These are phyloP conservation scores for Rapana venosa DNA, from an alignment of 2,888 invertebrate species.

Conservation along the genomic window DNA sequence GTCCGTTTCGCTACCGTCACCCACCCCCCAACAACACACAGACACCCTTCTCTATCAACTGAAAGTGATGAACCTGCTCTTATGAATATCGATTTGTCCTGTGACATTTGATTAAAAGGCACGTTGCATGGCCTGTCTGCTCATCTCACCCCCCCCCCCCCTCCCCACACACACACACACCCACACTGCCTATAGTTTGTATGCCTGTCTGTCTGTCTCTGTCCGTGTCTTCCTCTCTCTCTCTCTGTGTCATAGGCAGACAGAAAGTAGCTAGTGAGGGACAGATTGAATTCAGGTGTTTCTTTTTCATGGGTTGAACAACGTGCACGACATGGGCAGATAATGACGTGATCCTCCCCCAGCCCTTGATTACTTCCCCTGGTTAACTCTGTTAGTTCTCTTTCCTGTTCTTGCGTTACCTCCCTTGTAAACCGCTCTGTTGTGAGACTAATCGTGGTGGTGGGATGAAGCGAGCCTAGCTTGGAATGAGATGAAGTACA, in stretches of 20 bases:
- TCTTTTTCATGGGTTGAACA: background rate
- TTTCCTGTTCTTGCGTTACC: background rate
- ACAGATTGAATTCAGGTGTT: background rate
- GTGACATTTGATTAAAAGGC: slow-evolving; percentile 12
- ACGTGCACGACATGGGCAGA: background rate
- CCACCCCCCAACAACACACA: background rate
- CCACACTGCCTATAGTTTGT: no score
- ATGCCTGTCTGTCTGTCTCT: background rate
- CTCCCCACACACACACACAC: no score
- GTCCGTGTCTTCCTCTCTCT: background rate
- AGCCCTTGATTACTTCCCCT: slow-evolving; percentile 4
- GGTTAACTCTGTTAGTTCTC: slow-evolving; percentile 9
- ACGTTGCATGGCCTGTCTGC: background rate
- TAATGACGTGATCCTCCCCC: background rate
- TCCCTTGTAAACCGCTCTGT: background rate
- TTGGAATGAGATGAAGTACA: background rate
- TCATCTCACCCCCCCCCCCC: no score
- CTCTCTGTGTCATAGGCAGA: background rate
- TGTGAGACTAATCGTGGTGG: background rate
- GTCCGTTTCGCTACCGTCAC: background rate
- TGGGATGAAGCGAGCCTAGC: background rate
- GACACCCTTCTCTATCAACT: slow-evolving; percentile 8
- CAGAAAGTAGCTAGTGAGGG: background rate
- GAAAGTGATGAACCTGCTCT: background rate
- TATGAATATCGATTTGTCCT: background rate